Base-by-base conservation (phyloP, 2,888 invertebrate species). In the Oligia fasciuncula region DNA sequence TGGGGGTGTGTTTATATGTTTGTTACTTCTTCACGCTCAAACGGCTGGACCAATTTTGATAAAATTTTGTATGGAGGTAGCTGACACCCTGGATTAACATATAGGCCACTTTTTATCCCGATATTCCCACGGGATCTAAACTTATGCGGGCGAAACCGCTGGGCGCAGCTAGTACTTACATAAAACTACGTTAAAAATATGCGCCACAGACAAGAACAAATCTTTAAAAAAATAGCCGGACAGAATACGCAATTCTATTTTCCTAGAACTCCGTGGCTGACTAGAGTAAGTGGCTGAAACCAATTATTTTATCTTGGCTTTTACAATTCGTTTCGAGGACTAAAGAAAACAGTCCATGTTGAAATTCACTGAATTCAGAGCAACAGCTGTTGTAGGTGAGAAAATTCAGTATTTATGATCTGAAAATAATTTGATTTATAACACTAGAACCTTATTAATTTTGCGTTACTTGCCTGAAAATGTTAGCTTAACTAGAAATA, bases 371-470 rank as follows among this genome's bases (percentile, higher is more conserved):
- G 1, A 67, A 51, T n/a, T 51, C 14, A 67, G 14, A 80, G 14
- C 1, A 67, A 35, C 66, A 51, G 19, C 49, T 60, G 49, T 46
- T 46, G 8, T 51, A 54, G 14, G n/a, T 75, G 35, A 60, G 75
- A 62, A 66, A 43, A 60, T 67, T 62, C 11, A 51, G 66, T 75
- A 79, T 75, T 74, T 79, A 74, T 65, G 29, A 57, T 35, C 11
- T n/a, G 11, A 74, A 43, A 74, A 51, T 43, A 66, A 74, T 79
- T 74, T 74, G 23, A 81, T 81, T 74, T 57, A 81, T 66, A n/a
- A 63, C 9, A n/a, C 23, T 80, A 2, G 66, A 66, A 46, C 13
- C 66, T 60, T 51, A 57, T 57, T 29, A 66, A 79, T 49, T 79
- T 72, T 67, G 23, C 49, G 57, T 35, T 43, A 63, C 67, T 35